A percentile compares a stretch with the other conserved stretches of the same genome.
These are phyloP conservation scores for Carassius auratus DNA, from an alignment of 2,113 vertebrate species.

Conservation along the genomic window DNA sequence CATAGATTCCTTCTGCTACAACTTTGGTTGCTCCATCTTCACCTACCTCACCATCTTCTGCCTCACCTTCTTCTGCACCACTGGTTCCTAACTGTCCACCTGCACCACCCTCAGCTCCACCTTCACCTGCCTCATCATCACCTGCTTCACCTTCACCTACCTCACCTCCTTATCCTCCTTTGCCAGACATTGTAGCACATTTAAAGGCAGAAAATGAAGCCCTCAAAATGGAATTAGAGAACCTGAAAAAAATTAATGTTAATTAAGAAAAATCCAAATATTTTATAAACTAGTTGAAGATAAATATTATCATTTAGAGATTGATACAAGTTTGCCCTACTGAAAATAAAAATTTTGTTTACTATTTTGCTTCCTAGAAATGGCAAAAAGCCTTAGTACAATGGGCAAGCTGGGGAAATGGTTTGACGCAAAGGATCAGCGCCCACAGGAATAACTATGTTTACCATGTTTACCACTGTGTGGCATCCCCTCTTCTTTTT, in stretches of 20 bases:
- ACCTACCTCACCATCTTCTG: too few species aligned
- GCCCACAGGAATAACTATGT: too few species aligned
- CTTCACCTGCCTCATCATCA: not conserved
- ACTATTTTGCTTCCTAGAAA: constrained; percentile 15
- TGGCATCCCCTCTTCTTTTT: too few species aligned
- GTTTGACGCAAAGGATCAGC: too few species aligned
- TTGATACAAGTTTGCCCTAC: not conserved
- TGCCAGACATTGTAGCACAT: not conserved
- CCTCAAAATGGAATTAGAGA: not conserved
- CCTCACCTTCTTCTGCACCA: too few species aligned
- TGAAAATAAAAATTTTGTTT: not conserved
- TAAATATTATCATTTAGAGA: too few species aligned
- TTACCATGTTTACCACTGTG: too few species aligned
- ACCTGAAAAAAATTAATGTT: not conserved
- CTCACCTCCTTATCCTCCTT: not conserved
- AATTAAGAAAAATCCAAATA: not conserved
- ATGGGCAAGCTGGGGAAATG: constrained; percentile 7
- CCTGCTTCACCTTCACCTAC: not conserved
- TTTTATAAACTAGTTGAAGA: not conserved
- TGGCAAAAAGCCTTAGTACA: not conserved
- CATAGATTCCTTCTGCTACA: not conserved
- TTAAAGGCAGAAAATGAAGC: constrained; percentile 1
- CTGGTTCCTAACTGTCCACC: too few species aligned
- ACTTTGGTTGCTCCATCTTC: not conserved
- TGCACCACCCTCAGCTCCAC: too few species aligned